These are phyloP conservation scores for Drosophila suboccidentalis DNA, from an alignment of 2,888 invertebrate genomes.

Conservation along the genomic window DNA sequence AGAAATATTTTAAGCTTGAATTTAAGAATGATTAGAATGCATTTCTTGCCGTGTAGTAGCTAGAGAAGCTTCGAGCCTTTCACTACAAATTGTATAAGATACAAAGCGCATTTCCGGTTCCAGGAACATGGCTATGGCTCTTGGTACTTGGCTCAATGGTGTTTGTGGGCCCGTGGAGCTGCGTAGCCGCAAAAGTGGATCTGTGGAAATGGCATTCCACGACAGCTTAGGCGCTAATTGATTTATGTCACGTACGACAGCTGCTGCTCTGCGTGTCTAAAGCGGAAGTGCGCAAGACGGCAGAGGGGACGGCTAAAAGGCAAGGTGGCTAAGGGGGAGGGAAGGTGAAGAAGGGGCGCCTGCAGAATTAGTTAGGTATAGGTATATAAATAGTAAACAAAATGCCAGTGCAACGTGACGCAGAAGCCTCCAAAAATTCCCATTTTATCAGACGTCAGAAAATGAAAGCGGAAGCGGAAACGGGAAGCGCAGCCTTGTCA, in stretches of 20 bases:
- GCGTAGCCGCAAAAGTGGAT: conserved; percentile 21
- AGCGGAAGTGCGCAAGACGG: conserved; percentile 20
- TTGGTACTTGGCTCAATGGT: neutral
- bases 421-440: conserved; percentile 31
- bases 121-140: conserved; percentile 4
- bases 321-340: conserved; percentile 12
- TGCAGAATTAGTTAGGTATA: neutral
- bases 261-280: conserved; percentile 22
- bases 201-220: conserved; percentile 55
- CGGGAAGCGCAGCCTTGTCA: conserved; percentile 12
- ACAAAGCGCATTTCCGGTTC: conserved; percentile 73
- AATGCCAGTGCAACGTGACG: conserved; percentile 70
- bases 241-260: conserved; percentile 75
- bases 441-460: conserved; percentile 7
- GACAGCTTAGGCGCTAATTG: conserved; percentile 74
- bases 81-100: conserved; percentile 1
- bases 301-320: neutral
- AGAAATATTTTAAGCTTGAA: too few species aligned
- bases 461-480: conserved; percentile 8
- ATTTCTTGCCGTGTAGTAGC: neutral
- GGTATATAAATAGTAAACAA: conserved; percentile 63
- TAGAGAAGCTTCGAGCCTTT: conserved; percentile 2
- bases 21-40: too few species aligned
- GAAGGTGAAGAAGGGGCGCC: too few species aligned
- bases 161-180: neutral